Evolutionary conservation across 2,113 vertebrate genomes (phyloP).

Genomic region (Todiramphus saurophagus): DNA sequence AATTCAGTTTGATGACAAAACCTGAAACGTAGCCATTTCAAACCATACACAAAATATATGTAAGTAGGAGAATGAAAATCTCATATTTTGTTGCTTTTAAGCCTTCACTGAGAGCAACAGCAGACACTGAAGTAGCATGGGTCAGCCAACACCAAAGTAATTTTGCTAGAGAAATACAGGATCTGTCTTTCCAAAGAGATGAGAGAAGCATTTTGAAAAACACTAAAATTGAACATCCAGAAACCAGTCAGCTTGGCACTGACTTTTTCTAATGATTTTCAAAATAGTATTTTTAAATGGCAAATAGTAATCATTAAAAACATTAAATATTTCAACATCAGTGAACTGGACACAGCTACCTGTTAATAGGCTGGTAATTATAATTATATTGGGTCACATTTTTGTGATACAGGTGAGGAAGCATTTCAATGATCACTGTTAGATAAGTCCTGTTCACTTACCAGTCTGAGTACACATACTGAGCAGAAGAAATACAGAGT

Average conservation of each 20-base stretch:
- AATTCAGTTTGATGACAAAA: background rate
- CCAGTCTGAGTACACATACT: conserved; percentile 91
- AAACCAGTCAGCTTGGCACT: background rate
- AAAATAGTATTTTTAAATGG: background rate
- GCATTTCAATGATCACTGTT: background rate
- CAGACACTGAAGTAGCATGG: background rate
- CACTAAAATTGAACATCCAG: background rate
- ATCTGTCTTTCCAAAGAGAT: background rate
- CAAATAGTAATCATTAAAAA: background rate
- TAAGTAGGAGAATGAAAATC: background rate
- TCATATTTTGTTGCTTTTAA: background rate
- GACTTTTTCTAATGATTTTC: background rate
- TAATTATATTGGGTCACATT: background rate
- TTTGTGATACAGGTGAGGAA: background rate
- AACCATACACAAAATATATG: background rate
- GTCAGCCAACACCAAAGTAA: background rate
- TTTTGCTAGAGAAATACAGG: background rate
- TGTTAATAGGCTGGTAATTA: background rate
- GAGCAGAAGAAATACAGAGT: conserved; percentile 91
- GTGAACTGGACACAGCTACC: background rate
- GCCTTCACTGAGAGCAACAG: background rate
- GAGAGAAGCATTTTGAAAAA: background rate
- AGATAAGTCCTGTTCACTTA: conserved; percentile 67
- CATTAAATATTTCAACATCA: background rate
- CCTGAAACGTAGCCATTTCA: background rate